phyloP scores from a whole-genome alignment of 1,140 invertebrate species.

The Ceratoteleas bidentatus region DNA sequence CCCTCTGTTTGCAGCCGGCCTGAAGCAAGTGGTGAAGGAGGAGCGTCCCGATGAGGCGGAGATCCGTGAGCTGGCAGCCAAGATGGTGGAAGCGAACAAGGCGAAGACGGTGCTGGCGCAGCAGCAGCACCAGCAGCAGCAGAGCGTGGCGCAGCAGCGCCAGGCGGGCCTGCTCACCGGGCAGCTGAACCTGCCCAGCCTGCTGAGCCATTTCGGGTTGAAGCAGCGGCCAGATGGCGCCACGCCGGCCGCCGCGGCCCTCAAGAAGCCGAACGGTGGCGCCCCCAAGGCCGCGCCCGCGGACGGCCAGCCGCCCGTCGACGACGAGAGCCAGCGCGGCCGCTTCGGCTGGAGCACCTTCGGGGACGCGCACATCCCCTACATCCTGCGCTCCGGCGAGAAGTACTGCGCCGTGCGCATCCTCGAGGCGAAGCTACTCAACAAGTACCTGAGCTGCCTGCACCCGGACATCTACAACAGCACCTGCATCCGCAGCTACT shows the following conservation, averaged over 20 bases:
- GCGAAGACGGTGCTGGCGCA: constrained; percentile 83
- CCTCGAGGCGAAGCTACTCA: constrained; percentile 93
- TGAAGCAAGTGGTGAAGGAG: constrained; percentile 88
- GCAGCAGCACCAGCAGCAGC: constrained; percentile 79
- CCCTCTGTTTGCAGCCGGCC: too few relatives aligned
- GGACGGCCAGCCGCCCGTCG: constrained; percentile 72
- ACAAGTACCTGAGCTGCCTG: constrained; percentile 90
- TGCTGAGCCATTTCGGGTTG: constrained; percentile 82
- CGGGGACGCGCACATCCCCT: constrained; percentile 92
- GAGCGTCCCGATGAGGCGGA: constrained; percentile 92
- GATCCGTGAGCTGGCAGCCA: constrained; percentile 91
- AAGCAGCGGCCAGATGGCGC: constrained; percentile 34
- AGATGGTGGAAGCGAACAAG: constrained; percentile 92
- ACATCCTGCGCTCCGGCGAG: constrained; percentile 90
- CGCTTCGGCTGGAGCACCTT: constrained; percentile 94
- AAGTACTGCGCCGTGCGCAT: constrained; percentile 95
- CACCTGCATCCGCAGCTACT: constrained; percentile 95
- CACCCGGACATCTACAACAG: constrained; percentile 93
- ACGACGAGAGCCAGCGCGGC: constrained; percentile 91
- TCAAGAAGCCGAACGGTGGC: constrained; percentile 12
- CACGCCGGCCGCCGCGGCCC: constrained; percentile 29
- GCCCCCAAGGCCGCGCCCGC: not conserved
- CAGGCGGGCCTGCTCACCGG: constrained; percentile 67
- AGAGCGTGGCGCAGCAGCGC: constrained; percentile 66
- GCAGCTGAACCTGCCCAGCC: constrained; percentile 78